Evolutionary conservation across 2,888 invertebrate genomes (phyloP).

Genomic region (Agrochola circellaris): DNA sequence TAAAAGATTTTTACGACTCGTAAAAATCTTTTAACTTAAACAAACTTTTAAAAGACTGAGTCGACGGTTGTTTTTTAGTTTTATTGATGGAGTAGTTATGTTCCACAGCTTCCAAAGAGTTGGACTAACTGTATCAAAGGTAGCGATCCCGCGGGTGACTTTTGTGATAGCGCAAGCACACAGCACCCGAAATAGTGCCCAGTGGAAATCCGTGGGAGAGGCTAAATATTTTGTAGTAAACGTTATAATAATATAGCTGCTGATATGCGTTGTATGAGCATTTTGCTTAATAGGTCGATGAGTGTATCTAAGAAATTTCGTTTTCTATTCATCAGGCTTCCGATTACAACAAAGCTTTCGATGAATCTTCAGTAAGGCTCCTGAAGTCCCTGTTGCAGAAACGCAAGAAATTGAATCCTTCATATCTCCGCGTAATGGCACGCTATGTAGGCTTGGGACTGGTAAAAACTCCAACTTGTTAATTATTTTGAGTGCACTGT

Average conservation of each 20-base stretch:
- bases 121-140: not conserved
- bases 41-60: too few relatives aligned
- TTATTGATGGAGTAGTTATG: not conserved
- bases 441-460: constrained; percentile 86
- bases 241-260: not conserved
- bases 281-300: not conserved
- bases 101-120: not conserved
- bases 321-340: constrained; percentile 78
- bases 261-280: not conserved
- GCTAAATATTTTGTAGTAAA: not conserved
- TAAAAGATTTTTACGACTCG: too few relatives aligned
- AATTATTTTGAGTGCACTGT: constrained; percentile 34
- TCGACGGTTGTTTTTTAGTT: not conserved
- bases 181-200: not conserved
- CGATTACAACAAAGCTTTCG: constrained; percentile 84
- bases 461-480: constrained; percentile 73
- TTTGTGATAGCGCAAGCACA: not conserved
- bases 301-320: not conserved
- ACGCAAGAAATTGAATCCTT: constrained; percentile 84
- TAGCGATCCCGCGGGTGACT: too few relatives aligned
- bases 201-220: not conserved
- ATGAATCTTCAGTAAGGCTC: constrained; percentile 81
- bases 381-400: constrained; percentile 82
- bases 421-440: constrained; percentile 87
- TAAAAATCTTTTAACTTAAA: too few relatives aligned